phyloP scores from a whole-genome alignment of 2,797 vertebrate species.

The Pipistrellus nathusii region DNA sequence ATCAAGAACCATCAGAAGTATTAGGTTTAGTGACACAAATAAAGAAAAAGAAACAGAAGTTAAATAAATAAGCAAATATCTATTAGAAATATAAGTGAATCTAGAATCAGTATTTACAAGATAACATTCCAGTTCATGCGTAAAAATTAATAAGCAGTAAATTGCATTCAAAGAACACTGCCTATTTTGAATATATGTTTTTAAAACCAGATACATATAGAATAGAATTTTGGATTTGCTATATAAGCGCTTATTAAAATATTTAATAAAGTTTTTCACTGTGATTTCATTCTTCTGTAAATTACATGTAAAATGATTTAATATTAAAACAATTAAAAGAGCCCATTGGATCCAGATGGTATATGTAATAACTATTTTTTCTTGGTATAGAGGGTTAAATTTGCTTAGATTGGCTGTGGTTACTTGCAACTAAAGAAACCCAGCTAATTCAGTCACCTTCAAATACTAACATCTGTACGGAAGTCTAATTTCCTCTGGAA shows the following conservation, averaged over 20 bases:
- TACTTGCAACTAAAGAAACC: slow-evolving; percentile 37
- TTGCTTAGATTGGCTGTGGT: background rate
- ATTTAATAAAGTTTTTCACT: background rate
- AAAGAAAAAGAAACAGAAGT: slow-evolving; percentile 1
- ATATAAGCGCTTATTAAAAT: slow-evolving; percentile 10
- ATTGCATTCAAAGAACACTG: background rate
- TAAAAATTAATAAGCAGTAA: slow-evolving; percentile 18
- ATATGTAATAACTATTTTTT: background rate
- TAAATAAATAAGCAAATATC: background rate
- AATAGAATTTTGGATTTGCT: slow-evolving; percentile 24
- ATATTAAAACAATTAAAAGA: slow-evolving; percentile 19
- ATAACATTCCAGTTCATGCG: background rate
- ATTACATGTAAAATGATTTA: slow-evolving; percentile 47
- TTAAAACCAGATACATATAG: slow-evolving; percentile 8
- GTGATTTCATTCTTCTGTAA: slow-evolving; percentile 14
- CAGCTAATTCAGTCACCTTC: slow-evolving; percentile 23
- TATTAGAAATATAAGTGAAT: background rate
- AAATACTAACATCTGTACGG: background rate
- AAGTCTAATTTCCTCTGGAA: slow-evolving; percentile 52
- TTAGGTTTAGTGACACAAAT: background rate
- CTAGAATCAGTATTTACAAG: slow-evolving; percentile 7
- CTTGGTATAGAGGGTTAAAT: background rate
- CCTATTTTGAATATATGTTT: background rate
- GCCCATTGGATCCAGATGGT: background rate
- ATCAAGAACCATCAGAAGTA: background rate